Evolutionary conservation across 1,140 invertebrate genomes (phyloP), one percentile per base, ranked within the genome.

Genomic region (Bombus superbus): DNA sequence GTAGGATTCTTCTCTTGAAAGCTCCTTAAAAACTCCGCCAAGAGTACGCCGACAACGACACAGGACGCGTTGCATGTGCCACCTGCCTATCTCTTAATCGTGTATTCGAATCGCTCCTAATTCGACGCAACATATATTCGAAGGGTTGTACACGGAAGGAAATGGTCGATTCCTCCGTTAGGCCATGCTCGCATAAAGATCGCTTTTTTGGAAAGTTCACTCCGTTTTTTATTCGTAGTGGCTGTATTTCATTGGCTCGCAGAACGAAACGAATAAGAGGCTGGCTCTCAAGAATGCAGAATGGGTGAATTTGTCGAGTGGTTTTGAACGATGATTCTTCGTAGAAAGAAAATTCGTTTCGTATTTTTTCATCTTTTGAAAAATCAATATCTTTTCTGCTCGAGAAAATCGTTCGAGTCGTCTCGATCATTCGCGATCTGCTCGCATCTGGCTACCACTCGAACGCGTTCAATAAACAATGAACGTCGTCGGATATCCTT

Each of bases 81-180:
- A 89, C 75, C 85, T 91, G 88, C 42, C 69, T 40, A 47, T 83
- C 81, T 81, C 62, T 82, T 91, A 89, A 90, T 90, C 84, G 83
- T 62, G 25, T 44, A 42, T 72, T 64, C 44, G 42, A 79, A 18
- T 83, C 35, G 64, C 68, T 89, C 81, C 90, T 89, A 86, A 90
- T 68, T 35, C 64, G 8, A 8, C 15, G 18, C 5, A n/a, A 13
- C 11, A 62, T 11, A 62, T n/a, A 62, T 5, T n/a, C 59, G 13
- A 62, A 28, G n/a, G 18, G 47, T 15, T 18, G 47, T 53, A 53
- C 22, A 53, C 18, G 47, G 18, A 53, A n/a, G n/a, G 62, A 32
- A 64, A 64, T n/a, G n/a, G 1, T 11, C 62, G 62, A 66, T n/a
- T n/a, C 10, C 3, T 28, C 11, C 59, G 28, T 62, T 25, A 13